These are phyloP conservation scores for Platyrinchus mystaceus DNA, from an alignment of 2,797 vertebrate genomes.

Conservation along the genomic window DNA sequence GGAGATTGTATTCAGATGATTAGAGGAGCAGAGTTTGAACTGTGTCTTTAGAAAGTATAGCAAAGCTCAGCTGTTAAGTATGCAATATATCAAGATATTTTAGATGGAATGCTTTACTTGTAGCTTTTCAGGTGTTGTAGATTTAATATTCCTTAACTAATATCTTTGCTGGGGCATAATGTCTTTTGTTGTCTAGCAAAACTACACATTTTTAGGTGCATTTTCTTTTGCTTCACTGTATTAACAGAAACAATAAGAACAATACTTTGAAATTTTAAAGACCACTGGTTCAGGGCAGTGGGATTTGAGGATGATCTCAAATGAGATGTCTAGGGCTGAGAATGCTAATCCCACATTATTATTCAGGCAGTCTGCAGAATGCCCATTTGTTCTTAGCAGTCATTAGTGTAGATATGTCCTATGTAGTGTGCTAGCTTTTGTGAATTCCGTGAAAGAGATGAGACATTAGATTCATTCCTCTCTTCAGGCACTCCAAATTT, in stretches of 20 bases:
- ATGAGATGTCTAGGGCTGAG: not conserved
- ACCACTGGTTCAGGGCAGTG: not conserved
- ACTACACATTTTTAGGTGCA: not conserved
- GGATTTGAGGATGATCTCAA: not conserved
- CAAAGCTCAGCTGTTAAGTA: not conserved
- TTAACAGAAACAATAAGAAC: not conserved
- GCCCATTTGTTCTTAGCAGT: not conserved
- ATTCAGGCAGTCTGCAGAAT: not conserved
- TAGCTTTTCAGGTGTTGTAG: not conserved
- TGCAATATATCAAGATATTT: not conserved
- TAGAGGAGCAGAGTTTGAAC: not conserved
- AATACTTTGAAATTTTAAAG: not conserved
- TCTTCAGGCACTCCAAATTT: not conserved
- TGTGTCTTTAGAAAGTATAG: not conserved
- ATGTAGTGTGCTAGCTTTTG: not conserved
- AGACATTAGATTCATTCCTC: not conserved
- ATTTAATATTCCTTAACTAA: not conserved
- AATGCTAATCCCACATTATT: not conserved
- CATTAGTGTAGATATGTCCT: not conserved
- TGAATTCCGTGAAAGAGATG: not conserved
- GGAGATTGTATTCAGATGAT: not conserved
- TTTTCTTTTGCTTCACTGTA: not conserved
- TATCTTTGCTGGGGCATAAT: not conserved
- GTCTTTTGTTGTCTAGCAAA: not conserved
- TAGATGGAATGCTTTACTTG: not conserved